phyloP scores from a whole-genome alignment of 2,113 vertebrate genomes.

The Mastomys coucha region DNA sequence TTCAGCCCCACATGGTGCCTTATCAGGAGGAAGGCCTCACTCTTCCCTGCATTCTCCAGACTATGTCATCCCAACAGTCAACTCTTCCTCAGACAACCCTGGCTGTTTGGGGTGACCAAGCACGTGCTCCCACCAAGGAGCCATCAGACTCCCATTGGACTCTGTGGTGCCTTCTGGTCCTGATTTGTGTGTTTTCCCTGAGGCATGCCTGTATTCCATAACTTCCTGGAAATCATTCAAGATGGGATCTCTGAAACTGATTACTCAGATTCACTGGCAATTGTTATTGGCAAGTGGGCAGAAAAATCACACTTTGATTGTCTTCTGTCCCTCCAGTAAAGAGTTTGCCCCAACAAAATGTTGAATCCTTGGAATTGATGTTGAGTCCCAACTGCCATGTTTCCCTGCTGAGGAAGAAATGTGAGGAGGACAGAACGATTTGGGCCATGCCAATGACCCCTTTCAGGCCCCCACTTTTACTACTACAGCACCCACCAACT shows the following conservation, averaged over 20 bases:
- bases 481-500: fast-evolving
- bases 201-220: neutral
- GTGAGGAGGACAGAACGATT: neutral
- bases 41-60: neutral
- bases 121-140: neutral
- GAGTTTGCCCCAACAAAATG: neutral
- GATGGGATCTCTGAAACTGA: neutral
- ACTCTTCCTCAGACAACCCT: neutral
- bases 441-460: neutral
- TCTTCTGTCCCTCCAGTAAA: neutral
- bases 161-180: neutral
- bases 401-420: neutral
- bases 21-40: neutral
- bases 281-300: neutral
- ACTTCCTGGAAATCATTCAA: neutral
- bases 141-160: fast-evolving
- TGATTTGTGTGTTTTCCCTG: neutral
- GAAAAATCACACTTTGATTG: neutral
- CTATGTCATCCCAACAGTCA: neutral
- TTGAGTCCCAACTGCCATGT: neutral
- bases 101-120: neutral
- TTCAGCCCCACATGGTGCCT: neutral
- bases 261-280: neutral
- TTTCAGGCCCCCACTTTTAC: neutral
- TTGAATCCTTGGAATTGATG: too few species aligned